Conservation (phyloP, 64 coral and sea anemone genomes). For the Montipora sp. region DNA sequence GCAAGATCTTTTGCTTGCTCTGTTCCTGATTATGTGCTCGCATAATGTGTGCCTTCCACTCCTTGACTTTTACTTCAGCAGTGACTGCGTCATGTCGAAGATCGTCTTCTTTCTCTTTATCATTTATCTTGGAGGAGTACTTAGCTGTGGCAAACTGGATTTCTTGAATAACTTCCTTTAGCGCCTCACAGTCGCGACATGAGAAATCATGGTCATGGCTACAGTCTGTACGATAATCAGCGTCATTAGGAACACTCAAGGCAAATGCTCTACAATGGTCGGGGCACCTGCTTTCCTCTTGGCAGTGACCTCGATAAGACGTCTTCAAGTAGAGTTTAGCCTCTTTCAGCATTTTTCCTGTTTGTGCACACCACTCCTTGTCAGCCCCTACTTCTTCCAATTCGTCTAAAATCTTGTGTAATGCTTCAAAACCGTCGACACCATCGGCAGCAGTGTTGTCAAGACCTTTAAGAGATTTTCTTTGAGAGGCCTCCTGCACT, state of each 20-base stretch:
- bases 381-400: slow-evolving; percentile 4
- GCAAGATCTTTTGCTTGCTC: not conserved
- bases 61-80: not conserved
- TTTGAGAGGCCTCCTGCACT: slow-evolving; percentile 46
- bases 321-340: slow-evolving; percentile 39
- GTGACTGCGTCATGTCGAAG: not conserved
- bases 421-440: not conserved
- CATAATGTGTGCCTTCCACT: slow-evolving; percentile 35
- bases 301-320: not conserved
- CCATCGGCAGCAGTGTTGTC: not conserved
- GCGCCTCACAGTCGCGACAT: no score
- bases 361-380: slow-evolving; percentile 44
- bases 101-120: not conserved
- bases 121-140: slow-evolving; percentile 6
- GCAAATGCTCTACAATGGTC: slow-evolving; percentile 23
- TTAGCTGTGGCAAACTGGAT: not conserved
- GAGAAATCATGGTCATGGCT: not conserved
- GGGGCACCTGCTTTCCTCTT: not conserved
- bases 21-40: slow-evolving; percentile 50
- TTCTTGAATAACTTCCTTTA: not conserved
- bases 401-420: slow-evolving; percentile 11
- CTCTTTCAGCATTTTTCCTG: not conserved
- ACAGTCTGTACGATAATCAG: not conserved
- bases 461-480: slow-evolving; percentile 47
- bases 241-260: slow-evolving; percentile 6